Evolutionary conservation across 2,888 invertebrate species (phyloP), one percentile per base, ranked within the genome.

Genomic region (Sturmia bella): DNA sequence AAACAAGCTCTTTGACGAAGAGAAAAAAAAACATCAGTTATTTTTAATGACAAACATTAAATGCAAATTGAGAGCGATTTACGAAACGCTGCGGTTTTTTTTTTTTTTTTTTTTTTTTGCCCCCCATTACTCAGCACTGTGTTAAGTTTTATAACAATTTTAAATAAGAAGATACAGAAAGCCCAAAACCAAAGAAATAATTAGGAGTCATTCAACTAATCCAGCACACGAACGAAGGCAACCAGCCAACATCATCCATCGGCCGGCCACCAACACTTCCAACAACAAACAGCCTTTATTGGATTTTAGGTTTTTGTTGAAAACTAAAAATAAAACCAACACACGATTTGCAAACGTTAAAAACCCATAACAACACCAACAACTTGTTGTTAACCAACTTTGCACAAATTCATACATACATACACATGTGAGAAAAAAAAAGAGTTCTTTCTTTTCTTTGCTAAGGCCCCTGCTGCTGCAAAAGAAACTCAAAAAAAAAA

Each of bases 301-400:
- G 37, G 4, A 56, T 50, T 52, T 69, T 32, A 9, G 32, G 5
- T 32, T 32, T 63, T 70, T 27, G 50, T 52, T 54, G 59, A 45
- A 54, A 72, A 69, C 15, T 56, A 63, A 11, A 63, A 80, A 27
- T 41, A 74, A 54, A 52, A 61, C 37, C 41, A 61, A 54, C 52
- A 66, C 72, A 57, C 43, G 41, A 45, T 21, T 50, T 6, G 63
- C 73, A 59, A 72, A 78, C 32, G 32, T 43, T 72, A 48, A 72
- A 64, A 66, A 27, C 52, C 52, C 54, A 63, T 54, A 69, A 63
- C 64, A 69, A 59, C 41, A 68, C 37, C 37, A 37, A 57, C 56
- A 39, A 39, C 52, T 57, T 59, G 66, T 76, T 80, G 57, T 74
- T 75, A 80, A 70, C 56, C 68, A 74, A 57, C 61, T 50, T 69